These are phyloP conservation scores for Eupeodes luniger DNA, from an alignment of 2,888 invertebrate genomes.

Conservation along the genomic window DNA sequence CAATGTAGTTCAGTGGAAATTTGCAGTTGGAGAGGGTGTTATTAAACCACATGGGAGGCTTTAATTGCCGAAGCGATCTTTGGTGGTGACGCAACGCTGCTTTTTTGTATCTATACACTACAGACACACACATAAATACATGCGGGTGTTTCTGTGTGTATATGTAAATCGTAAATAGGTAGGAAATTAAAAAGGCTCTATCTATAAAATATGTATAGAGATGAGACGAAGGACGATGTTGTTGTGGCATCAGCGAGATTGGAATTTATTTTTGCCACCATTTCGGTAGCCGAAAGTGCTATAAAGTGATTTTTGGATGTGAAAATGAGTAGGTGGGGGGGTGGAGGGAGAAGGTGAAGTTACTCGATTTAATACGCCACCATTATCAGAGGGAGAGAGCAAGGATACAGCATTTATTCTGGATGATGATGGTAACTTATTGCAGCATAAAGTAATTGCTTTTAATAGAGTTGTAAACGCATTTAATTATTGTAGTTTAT, in stretches of 20 bases:
- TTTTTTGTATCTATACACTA: constrained; percentile 2
- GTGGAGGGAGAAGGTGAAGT: too few relatives aligned
- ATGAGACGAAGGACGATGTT: not conserved
- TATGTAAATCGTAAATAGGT: not conserved
- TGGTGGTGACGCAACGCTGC: constrained; percentile 40
- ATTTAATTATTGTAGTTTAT: constrained; percentile 74
- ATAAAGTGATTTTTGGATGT: constrained; percentile 56
- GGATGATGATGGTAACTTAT: constrained; percentile 48
- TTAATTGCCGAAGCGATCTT: constrained; percentile 67
- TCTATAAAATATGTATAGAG: not conserved
- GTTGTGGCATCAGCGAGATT: constrained; percentile 30
- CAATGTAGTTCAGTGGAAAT: constrained; percentile 38
- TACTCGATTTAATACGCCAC: constrained; percentile 57
- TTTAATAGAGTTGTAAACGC: constrained; percentile 72
- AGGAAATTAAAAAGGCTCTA: not conserved
- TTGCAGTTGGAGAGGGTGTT: constrained; percentile 40
- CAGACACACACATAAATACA: not conserved
- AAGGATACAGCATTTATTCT: constrained; percentile 20
- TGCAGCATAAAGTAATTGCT: constrained; percentile 68
- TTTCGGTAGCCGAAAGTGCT: constrained; percentile 34
- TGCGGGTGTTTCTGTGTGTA: constrained; percentile 4
- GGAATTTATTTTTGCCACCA: constrained; percentile 65
- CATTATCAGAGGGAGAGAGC: not conserved
- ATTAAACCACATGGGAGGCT: constrained; percentile 60
- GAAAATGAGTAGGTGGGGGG: too few relatives aligned